Conservation (phyloP, 1,140 invertebrate species). For the Agrilus planipennis region DNA sequence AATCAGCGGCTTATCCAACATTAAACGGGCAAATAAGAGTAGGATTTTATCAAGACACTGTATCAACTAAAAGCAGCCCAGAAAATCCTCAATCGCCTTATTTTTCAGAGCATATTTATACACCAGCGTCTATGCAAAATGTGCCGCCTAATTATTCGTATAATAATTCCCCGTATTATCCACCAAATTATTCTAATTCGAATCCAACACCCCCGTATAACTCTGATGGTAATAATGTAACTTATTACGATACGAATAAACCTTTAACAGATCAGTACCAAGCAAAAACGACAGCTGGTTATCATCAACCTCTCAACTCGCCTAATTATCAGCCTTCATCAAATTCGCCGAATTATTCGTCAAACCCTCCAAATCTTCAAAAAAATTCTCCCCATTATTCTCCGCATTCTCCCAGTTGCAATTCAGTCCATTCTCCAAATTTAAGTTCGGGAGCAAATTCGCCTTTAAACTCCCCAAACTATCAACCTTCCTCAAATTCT, state of each 20-base stretch:
- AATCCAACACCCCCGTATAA: slow-evolving; percentile 25
- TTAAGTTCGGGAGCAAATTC: too few relatives aligned
- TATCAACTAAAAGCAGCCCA: slow-evolving; percentile 55
- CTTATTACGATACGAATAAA: slow-evolving; percentile 27
- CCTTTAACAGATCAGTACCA: slow-evolving; percentile 22
- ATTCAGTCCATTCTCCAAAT: too few relatives aligned
- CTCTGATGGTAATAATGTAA: slow-evolving; percentile 13
- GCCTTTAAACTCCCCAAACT: too few relatives aligned
- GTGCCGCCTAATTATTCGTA: slow-evolving; percentile 24
- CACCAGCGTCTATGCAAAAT: slow-evolving; percentile 29
- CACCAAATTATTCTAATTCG: slow-evolving; percentile 26
- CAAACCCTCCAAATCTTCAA: slow-evolving; percentile 1
- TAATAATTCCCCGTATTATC: slow-evolving; percentile 25
- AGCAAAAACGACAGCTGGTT: slow-evolving; percentile 21
- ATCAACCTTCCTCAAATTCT: too few relatives aligned
- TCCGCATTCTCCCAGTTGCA: too few relatives aligned
- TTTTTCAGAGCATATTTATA: slow-evolving; percentile 50
- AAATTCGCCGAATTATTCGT: slow-evolving; percentile 13
- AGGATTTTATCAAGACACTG: slow-evolving; percentile 67
- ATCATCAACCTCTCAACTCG: slow-evolving; percentile 12
- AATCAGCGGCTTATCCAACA: slow-evolving; percentile 47
- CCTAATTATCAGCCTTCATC: slow-evolving; percentile 13
- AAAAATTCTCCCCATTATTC: slow-evolving; percentile 16
- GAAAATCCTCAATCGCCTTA: slow-evolving; percentile 49
- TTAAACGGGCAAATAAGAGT: slow-evolving; percentile 60